These are phyloP conservation scores for Marmota monax DNA, from an alignment of 2,113 vertebrate species.

Conservation along the genomic window DNA sequence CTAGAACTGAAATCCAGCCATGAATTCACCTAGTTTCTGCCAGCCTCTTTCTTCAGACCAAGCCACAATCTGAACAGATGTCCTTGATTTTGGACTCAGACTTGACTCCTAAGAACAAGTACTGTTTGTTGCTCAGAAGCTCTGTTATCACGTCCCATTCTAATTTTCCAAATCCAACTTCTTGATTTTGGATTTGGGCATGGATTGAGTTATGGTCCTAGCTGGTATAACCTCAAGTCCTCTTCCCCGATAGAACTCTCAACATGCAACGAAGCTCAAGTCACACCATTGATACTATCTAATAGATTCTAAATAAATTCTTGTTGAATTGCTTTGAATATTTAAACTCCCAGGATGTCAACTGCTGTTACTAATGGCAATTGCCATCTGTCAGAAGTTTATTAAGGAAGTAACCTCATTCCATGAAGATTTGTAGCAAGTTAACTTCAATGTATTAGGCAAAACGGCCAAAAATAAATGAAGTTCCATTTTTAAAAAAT, in stretches of 20 bases:
- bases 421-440: slow-evolving; percentile 50
- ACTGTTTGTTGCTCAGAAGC: not conserved
- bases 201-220: not conserved
- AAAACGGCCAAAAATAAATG: slow-evolving; percentile 60
- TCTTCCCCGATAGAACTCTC: slow-evolving; percentile 20
- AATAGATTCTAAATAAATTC: slow-evolving; percentile 62
- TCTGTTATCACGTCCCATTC: not conserved
- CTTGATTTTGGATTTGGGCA: not conserved
- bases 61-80: not conserved
- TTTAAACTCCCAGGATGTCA: slow-evolving; percentile 73
- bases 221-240: slow-evolving; percentile 11
- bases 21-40: not conserved
- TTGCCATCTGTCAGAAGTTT: slow-evolving; percentile 72
- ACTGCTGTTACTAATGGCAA: slow-evolving; percentile 62
- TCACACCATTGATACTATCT: slow-evolving; percentile 27
- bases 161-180: slow-evolving; percentile 8
- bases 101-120: not conserved
- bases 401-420: slow-evolving; percentile 67
- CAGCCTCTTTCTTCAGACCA: not conserved
- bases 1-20: slow-evolving; percentile 42
- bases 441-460: slow-evolving; percentile 54
- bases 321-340: slow-evolving; percentile 66
- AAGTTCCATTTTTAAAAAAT: slow-evolving; percentile 50
- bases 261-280: slow-evolving; percentile 31
- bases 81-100: not conserved